Evolutionary conservation across 2,888 invertebrate species (phyloP).

Genomic region (Polydrusus cervinus): DNA sequence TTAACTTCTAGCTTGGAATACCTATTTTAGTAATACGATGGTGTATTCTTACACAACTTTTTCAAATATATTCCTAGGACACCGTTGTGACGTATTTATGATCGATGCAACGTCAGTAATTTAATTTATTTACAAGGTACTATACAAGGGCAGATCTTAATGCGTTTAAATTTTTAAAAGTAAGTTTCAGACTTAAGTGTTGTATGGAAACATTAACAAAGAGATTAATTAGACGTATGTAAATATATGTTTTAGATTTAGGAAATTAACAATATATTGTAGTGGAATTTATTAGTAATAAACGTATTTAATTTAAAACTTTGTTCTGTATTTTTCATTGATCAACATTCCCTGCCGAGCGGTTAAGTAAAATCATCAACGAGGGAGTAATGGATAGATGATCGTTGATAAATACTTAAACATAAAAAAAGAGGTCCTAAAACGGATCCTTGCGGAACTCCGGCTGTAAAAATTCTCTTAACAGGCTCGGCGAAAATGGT

Average conservation of each 20-base stretch:
- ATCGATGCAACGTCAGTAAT: neutral
- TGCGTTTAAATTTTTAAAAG: constrained; percentile 22
- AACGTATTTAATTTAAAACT: constrained; percentile 62
- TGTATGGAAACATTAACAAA: constrained; percentile 41
- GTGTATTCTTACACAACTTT: no score
- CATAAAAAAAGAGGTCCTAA: no score
- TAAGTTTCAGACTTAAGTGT: constrained; percentile 49
- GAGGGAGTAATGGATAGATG: no score
- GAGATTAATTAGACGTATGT: constrained; percentile 63
- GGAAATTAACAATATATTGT: constrained; percentile 60
- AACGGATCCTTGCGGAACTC: no score
- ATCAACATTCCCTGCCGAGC: no score
- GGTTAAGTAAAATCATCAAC: no score
- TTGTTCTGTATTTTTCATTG: neutral
- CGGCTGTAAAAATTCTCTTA: no score
- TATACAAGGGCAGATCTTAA: neutral
- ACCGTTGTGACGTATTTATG: neutral
- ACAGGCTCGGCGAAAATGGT: no score
- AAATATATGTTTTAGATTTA: constrained; percentile 66
- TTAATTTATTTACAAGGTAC: neutral
- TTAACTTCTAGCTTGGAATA: neutral
- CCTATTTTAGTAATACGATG: no score
- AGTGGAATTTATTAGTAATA: constrained; percentile 62
- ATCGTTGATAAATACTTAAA: no score
- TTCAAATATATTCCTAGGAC: no score